Percentiles rank a stretch among this genome's conserved stretches.
Conservation (phyloP, 2,797 vertebrate genomes). For the Setipinna tenuifilis region DNA sequence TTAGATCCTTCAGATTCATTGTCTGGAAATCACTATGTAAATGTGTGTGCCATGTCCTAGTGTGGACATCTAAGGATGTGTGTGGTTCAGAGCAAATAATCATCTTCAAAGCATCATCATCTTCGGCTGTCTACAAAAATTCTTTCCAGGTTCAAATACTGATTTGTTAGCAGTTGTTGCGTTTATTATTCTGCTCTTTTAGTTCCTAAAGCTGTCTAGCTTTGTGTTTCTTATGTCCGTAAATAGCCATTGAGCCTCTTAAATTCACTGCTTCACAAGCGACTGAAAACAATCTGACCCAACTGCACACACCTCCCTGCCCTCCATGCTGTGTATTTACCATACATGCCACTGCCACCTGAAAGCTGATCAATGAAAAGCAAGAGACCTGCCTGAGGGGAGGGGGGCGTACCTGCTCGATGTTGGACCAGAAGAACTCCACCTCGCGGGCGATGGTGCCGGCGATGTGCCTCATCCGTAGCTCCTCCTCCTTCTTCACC, state of each 20-base stretch:
- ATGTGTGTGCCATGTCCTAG: background rate
- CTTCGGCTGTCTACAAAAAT: background rate
- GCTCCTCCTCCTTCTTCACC: slow-evolving; percentile 82
- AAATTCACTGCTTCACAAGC: background rate
- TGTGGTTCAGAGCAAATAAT: background rate
- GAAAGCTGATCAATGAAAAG: no score
- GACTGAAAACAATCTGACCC: no score
- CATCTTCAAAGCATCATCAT: no score
- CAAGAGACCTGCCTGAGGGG: no score
- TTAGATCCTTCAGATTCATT: background rate
- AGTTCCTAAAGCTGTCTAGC: background rate
- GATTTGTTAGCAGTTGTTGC: background rate
- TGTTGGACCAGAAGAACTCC: slow-evolving; percentile 93
- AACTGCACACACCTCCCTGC: no score
- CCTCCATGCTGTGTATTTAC: no score
- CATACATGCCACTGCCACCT: no score
- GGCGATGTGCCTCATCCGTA: slow-evolving; percentile 86
- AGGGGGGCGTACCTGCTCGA: slow-evolving; percentile 81
- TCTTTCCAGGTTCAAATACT: no score
- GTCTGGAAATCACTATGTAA: background rate
- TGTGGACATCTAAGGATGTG: background rate
- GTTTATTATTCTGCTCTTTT: background rate
- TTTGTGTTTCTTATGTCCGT: background rate
- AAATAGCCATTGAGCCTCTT: background rate
- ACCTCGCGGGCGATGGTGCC: slow-evolving; percentile 89